Evolutionary conservation across 2,888 invertebrate genomes (phyloP), one percentile per base, ranked within the genome.

Genomic region (Acrobasis consociella): DNA sequence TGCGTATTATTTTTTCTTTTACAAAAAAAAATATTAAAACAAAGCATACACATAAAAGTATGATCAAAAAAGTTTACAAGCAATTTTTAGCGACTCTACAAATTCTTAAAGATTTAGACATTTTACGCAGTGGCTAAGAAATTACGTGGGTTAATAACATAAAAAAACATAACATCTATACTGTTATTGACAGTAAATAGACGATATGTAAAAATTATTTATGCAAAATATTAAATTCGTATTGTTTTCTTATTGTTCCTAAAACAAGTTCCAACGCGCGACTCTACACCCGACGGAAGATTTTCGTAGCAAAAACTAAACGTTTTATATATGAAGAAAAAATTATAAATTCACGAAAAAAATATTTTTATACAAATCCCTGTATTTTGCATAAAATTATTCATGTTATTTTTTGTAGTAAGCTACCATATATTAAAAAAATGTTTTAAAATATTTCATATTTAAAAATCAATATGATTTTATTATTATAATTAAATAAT

Each of bases 261-360:
- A 46, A 46, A 46, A 0, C 46, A 46, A 38, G 37, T 53, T 17
- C 13, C 1, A 17, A 9, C 17, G 39, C 22, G 39, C 64, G 59
- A 31, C 37, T 50, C 60, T 31, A 50, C 59, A 9, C 17, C 60
- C 60, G 60, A 10, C 60, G 60, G 60, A 38, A 60, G 39, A 60
- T 2, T 13, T 13, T 46, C n/a, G 1, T 22, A 58, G 49, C 58
- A 9, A 37, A 13, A 17, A 50, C 9, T 16, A 50, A 16, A 52
- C 31, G 17, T 52, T 52, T 31, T n/a, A 52, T 5, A 31, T 22
- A 31, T 52, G 13, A 52, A n/a, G 42, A 17, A 39, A 17, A 42
- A 31, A 31, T 7, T 7, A 31, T n/a, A n/a, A n/a, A n/a, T n/a
- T n/a, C n/a, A n/a, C n/a, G n/a, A n/a, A n/a, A n/a, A 31, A 31